Base-by-base conservation (phyloP, 2,888 invertebrate species). In the Galerucella calmariensis region DNA sequence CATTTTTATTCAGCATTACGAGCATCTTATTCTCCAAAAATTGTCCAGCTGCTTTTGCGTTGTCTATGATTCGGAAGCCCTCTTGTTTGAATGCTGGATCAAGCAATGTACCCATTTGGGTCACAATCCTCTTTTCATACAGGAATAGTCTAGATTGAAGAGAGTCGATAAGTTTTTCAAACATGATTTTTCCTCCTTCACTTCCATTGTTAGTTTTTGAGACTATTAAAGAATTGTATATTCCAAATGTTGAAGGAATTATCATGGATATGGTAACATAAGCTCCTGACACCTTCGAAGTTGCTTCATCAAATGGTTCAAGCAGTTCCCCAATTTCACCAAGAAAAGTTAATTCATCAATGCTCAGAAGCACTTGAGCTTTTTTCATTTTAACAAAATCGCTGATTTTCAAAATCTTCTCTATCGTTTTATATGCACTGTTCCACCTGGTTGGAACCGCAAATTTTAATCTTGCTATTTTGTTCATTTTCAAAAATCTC, bases 101-200 rank as follows among this genome's bases (percentile, higher is more conserved):
- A 63, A 63, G 41, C 16, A 63, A 63, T 44, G 63, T 63, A 12
- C 44, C 63, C 41, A 63, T 44, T 63, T 44, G 41, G 9, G 14
- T 63, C 16, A 20, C 61, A 16, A 35, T 61, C 16, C 61, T 61
- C 27, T 24, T 20, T 27, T 61, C 61, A 61, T 61, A 61, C 16
- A 20, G 61, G 16, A 61, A 61, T 14, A 61, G 16, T 14, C 61
- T 8, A 1, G 8, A 16, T 27, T 20, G 14, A 9, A 14, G 2
- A 61, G 61, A 61, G 8, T 56, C 2, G 2, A 56, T 56, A 8
- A 56, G 27, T 27, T 27, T 27, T 4, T 27, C 27, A 27, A 2
- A 27, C 27, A 27, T 27, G 27, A 27, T 27, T 56, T 14, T 56
- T 56, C 12, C 56, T 56, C 14, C 56, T n/a, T 56, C n/a, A 8